These are phyloP conservation scores for Catharus minimus DNA, from an alignment of 2,113 vertebrate genomes.

Conservation along the genomic window DNA sequence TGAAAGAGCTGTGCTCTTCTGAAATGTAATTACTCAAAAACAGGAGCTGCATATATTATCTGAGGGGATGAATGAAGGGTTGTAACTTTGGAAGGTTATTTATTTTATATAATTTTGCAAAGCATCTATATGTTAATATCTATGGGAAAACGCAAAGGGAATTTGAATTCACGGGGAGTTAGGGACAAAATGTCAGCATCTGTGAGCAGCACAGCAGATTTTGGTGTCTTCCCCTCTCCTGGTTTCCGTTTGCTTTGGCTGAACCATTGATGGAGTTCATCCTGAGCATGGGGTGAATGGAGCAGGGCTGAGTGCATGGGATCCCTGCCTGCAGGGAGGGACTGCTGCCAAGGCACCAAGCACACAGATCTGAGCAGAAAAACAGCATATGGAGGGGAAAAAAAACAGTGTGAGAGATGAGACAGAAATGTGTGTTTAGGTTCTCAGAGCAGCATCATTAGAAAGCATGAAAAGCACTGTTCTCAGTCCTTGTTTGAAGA, in stretches of 20 bases:
- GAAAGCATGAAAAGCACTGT: neutral
- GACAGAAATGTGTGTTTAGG: neutral
- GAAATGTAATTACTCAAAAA: conserved; percentile 66
- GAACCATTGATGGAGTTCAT: neutral
- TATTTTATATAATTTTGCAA: neutral
- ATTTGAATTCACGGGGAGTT: neutral
- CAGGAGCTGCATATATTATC: conserved; percentile 39
- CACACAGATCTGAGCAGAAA: neutral
- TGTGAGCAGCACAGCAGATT: neutral
- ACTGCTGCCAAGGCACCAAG: neutral
- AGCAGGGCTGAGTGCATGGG: neutral
- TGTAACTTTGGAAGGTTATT: neutral
- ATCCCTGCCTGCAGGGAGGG: neutral
- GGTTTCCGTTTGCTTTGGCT: neutral
- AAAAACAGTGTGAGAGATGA: neutral
- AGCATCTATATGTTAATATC: neutral
- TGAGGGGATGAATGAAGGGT: conserved; percentile 19
- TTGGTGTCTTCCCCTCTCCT: neutral
- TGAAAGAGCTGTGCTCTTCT: conserved; percentile 51
- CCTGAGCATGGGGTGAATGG: neutral
- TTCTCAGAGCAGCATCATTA: neutral
- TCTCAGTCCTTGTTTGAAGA: neutral
- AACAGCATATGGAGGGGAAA: neutral
- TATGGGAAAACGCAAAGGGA: rapidly evolving
- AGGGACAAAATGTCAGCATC: neutral